Evolutionary conservation across 2,888 invertebrate genomes (phyloP).

Genomic region (Tetragonula carbonaria): DNA sequence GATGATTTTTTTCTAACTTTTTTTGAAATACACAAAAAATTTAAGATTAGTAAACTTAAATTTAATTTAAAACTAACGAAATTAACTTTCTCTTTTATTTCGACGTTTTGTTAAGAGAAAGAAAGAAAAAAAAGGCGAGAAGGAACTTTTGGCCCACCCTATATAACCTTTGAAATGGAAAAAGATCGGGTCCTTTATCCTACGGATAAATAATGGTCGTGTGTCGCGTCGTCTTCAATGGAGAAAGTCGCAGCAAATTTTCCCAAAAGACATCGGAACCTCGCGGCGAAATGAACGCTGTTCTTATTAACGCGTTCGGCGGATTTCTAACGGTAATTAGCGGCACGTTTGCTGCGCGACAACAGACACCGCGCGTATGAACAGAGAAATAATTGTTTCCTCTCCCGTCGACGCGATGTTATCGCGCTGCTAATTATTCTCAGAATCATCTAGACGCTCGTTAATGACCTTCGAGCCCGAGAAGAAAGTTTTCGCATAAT

Average conservation of each 20-base stretch:
- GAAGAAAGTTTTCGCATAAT: slow-evolving; percentile 79
- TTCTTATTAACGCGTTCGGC: slow-evolving; percentile 21
- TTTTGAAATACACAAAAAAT: no score
- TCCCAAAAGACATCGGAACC: slow-evolving; percentile 2
- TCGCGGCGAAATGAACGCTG: slow-evolving; percentile 3
- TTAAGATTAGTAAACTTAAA: no score
- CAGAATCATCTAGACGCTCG: slow-evolving; percentile 67
- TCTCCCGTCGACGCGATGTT: slow-evolving; percentile 46
- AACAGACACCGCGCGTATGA: slow-evolving; percentile 34
- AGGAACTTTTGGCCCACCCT: background rate
- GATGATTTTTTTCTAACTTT: no score
- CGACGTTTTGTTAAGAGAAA: no score
- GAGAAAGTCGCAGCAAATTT: slow-evolving; percentile 38
- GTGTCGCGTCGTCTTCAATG: slow-evolving; percentile 1
- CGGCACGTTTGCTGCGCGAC: slow-evolving; percentile 36
- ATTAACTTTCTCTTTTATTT: no score
- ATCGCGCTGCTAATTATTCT: slow-evolving; percentile 64
- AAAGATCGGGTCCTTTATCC: background rate
- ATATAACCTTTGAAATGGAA: background rate
- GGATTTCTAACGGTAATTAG: slow-evolving; percentile 41
- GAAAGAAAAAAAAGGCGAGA: no score
- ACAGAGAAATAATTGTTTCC: slow-evolving; percentile 59
- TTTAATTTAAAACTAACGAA: no score
- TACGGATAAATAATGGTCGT: background rate
- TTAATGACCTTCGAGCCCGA: slow-evolving; percentile 81